phyloP scores from a whole-genome alignment of 2,888 invertebrate genomes.

The Emmelina monodactyla region DNA sequence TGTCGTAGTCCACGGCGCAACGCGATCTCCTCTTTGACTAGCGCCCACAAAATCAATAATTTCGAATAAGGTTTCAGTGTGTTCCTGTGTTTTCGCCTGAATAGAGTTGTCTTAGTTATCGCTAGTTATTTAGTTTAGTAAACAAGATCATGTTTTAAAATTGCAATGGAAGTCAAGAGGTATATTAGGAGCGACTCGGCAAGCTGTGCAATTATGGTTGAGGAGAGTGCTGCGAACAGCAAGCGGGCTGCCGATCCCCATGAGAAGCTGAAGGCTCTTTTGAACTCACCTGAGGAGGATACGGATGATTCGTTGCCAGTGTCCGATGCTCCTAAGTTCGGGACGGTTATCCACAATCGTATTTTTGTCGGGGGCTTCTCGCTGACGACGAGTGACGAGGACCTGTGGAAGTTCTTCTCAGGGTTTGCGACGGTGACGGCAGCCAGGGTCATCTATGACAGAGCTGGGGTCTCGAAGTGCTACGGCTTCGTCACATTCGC shows the following conservation, averaged over 20 bases:
- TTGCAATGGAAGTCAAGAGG: slow-evolving; percentile 50
- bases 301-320: slow-evolving; percentile 52
- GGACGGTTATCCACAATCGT: slow-evolving; percentile 90
- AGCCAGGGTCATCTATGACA: slow-evolving; percentile 93
- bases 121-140: slow-evolving; percentile 54
- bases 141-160: slow-evolving; percentile 57
- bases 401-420: slow-evolving; percentile 90
- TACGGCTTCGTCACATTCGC: slow-evolving; percentile 83
- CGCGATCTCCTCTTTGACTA: slow-evolving; percentile 28
- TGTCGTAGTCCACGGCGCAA: slow-evolving; percentile 31
- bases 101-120: slow-evolving; percentile 27
- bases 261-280: slow-evolving; percentile 50
- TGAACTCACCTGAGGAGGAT: slow-evolving; percentile 53
- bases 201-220: slow-evolving; percentile 58
- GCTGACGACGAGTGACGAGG: slow-evolving; percentile 90
- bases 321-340: slow-evolving; percentile 68
- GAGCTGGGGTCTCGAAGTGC: slow-evolving; percentile 94
- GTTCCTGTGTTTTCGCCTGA: slow-evolving; percentile 30
- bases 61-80: slow-evolving; percentile 27
- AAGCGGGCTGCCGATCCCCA: slow-evolving; percentile 52
- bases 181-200: slow-evolving; percentile 58
- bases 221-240: slow-evolving; percentile 42
- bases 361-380: slow-evolving; percentile 98
- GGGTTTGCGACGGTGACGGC: slow-evolving; percentile 89
- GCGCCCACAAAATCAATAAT: slow-evolving; percentile 26